A percentile compares a stretch with the other conserved stretches of the same genome.
These are phyloP conservation scores for Brachionus plicatilis DNA, from an alignment of 1,140 invertebrate genomes.

Conservation along the genomic window DNA sequence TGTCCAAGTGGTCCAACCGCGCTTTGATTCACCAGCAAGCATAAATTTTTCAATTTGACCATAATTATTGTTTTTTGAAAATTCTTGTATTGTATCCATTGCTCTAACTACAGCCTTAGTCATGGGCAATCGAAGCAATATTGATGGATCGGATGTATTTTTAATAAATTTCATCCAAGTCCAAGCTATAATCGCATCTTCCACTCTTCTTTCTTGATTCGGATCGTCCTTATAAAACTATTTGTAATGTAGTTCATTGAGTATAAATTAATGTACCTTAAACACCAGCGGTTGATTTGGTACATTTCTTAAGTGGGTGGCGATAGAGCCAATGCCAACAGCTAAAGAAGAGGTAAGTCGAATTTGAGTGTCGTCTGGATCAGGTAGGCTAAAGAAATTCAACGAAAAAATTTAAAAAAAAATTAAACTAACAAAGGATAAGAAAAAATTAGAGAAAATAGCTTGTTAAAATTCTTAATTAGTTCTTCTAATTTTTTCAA, in stretches of 20 bases:
- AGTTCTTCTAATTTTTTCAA: too few species aligned
- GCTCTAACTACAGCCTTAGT: slow-evolving; percentile 45
- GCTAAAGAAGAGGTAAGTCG: slow-evolving; percentile 45
- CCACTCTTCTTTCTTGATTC: neutral
- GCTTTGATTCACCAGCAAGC: slow-evolving; percentile 48
- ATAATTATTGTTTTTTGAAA: neutral
- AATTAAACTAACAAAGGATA: too few species aligned
- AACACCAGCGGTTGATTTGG: slow-evolving; percentile 48
- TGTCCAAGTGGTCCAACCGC: slow-evolving; percentile 52
- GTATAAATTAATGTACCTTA: slow-evolving; percentile 42
- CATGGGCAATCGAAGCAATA: slow-evolving; percentile 46
- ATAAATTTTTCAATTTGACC: neutral
- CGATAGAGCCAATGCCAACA: slow-evolving; percentile 43
- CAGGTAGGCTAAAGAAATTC: neutral
- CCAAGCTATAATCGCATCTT: slow-evolving; percentile 41
- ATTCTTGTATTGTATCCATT: slow-evolving; percentile 25
- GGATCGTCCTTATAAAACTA: slow-evolving; percentile 10
- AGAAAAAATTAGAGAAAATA: too few species aligned
- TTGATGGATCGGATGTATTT: neutral
- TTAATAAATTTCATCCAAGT: slow-evolving; percentile 41
- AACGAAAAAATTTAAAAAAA: too few species aligned
- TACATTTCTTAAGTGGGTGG: slow-evolving; percentile 46
- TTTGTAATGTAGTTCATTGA: too few species aligned
- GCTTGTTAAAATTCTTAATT: too few species aligned
- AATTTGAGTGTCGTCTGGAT: slow-evolving; percentile 41